Conservation (phyloP, 1,140 invertebrate genomes). For the Amphibalanus amphitrite region DNA sequence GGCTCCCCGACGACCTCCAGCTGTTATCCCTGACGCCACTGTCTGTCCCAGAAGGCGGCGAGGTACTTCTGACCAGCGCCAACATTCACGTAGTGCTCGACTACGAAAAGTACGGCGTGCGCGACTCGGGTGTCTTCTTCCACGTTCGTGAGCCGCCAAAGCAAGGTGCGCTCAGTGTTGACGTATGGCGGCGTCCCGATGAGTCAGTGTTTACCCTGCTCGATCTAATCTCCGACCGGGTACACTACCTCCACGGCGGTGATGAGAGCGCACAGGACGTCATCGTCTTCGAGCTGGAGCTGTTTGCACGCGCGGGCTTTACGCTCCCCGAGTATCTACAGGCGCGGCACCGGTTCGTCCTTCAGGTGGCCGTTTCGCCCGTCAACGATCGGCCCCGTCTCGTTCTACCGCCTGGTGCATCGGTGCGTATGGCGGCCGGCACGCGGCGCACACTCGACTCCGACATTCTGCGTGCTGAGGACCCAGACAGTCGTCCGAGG, state of each 20-base stretch:
- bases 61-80: slow-evolving; percentile 48
- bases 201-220: slow-evolving; percentile 42
- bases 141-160: slow-evolving; percentile 52
- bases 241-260: slow-evolving; percentile 61
- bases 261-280: slow-evolving; percentile 65
- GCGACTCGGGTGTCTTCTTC: slow-evolving; percentile 61
- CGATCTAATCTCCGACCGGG: slow-evolving; percentile 53
- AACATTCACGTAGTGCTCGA: slow-evolving; percentile 70
- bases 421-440: slow-evolving; percentile 60
- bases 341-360: slow-evolving; percentile 56
- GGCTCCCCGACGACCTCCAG: slow-evolving; percentile 34
- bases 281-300: slow-evolving; percentile 63
- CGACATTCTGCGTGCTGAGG: slow-evolving; percentile 56
- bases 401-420: slow-evolving; percentile 41
- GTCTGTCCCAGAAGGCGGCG: slow-evolving; percentile 57
- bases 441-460: slow-evolving; percentile 54
- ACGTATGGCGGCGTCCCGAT: slow-evolving; percentile 23
- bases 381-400: slow-evolving; percentile 76
- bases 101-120: slow-evolving; percentile 53
- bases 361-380: slow-evolving; percentile 65
- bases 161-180: slow-evolving; percentile 46
- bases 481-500: slow-evolving; percentile 48
- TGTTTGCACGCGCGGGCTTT: slow-evolving; percentile 48
- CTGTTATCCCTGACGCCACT: slow-evolving; percentile 35
- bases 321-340: slow-evolving; percentile 67